Percentiles rank a stretch among this genome's conserved stretches.
Conservation (phyloP, 2,113 vertebrate genomes). For the Phoxinus phoxinus region DNA sequence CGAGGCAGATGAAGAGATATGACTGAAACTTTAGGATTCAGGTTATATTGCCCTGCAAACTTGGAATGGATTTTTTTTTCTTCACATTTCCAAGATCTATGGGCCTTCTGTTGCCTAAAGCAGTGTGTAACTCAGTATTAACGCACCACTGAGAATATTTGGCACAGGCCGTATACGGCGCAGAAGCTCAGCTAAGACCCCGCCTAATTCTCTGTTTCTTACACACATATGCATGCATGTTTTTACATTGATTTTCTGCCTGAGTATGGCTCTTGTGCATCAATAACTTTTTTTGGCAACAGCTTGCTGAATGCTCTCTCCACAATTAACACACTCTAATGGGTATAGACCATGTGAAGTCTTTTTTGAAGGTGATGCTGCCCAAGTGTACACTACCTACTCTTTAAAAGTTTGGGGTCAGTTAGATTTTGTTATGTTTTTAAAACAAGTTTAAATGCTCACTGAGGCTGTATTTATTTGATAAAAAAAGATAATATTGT, state of each 20-base stretch:
- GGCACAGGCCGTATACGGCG: constrained; percentile 8
- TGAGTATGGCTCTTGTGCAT: neutral
- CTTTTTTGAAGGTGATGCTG: neutral
- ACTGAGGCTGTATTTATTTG: too few species aligned
- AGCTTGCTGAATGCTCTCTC: neutral
- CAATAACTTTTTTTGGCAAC: neutral
- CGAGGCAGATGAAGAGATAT: constrained; percentile 67
- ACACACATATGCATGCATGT: neutral
- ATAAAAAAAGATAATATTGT: too few species aligned
- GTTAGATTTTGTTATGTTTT: too few species aligned
- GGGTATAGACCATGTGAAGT: neutral
- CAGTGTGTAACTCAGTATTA: constrained; percentile 7
- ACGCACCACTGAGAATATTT: constrained; percentile 15
- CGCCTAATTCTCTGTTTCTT: neutral
- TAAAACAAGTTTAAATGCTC: too few species aligned
- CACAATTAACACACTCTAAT: neutral
- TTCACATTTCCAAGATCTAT: constrained; percentile 5
- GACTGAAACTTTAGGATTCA: constrained; percentile 37
- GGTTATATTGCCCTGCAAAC: neutral
- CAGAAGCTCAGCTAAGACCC: neutral
- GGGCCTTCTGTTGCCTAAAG: constrained; percentile 23
- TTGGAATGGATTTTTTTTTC: neutral
- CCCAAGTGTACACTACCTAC: neutral
- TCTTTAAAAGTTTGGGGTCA: neutral
- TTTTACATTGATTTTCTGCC: neutral